These are phyloP conservation scores for Thinocorus orbignyianus DNA, from an alignment of 2,113 vertebrate species.

Conservation along the genomic window DNA sequence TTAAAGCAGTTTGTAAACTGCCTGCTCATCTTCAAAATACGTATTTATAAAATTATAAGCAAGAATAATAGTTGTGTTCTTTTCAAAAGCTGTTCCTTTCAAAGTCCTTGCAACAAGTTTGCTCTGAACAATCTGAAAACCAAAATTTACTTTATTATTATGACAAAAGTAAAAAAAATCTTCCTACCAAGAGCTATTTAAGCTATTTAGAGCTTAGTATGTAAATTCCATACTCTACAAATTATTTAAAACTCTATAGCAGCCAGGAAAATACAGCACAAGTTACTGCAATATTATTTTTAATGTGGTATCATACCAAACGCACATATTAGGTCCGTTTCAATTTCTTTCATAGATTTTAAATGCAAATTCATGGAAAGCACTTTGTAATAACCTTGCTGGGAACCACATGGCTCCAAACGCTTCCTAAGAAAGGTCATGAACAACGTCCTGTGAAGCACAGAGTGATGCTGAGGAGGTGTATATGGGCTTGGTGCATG, in stretches of 20 bases:
- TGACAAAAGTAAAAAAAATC: neutral
- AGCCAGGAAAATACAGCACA: neutral
- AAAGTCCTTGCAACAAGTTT: neutral
- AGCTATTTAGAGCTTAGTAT: neutral
- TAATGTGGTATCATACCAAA: neutral
- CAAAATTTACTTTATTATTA: neutral
- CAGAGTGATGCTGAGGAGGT: neutral
- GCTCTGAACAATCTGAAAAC: neutral
- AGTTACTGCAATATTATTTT: neutral
- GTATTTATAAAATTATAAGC: neutral
- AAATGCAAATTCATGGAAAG: neutral
- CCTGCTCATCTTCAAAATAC: neutral
- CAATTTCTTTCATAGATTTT: neutral
- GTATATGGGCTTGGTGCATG: too few relatives aligned
- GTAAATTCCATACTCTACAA: neutral
- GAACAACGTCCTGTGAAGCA: neutral
- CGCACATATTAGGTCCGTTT: neutral
- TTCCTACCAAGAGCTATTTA: neutral
- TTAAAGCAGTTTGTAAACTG: neutral
- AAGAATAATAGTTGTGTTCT: neutral
- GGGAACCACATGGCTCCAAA: neutral
- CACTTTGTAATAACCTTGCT: neutral
- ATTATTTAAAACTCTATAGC: neutral
- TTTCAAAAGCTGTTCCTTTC: neutral
- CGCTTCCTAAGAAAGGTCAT: neutral